Percentiles rank a stretch among this genome's conserved stretches.
These are phyloP conservation scores for Laterallus jamaicensis DNA, from an alignment of 2,113 vertebrate species.

Conservation along the genomic window DNA sequence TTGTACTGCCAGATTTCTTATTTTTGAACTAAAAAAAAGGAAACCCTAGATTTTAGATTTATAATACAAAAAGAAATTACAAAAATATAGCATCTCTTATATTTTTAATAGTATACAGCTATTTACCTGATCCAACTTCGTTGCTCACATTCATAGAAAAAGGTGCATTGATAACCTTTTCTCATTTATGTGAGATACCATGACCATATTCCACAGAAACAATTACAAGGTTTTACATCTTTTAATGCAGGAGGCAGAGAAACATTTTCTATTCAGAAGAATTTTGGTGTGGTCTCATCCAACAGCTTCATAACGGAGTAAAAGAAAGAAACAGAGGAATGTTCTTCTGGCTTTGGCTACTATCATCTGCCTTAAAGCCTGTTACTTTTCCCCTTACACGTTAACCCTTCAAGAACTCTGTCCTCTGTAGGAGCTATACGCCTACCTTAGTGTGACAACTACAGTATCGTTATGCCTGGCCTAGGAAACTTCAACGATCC, in stretches of 20 bases:
- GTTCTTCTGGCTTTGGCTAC: neutral
- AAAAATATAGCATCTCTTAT: neutral
- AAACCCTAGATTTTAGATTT: neutral
- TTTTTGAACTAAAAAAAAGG: slow-evolving; percentile 59
- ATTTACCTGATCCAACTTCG: neutral
- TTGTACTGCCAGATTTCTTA: slow-evolving; percentile 64
- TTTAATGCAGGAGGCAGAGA: neutral
- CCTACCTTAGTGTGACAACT: neutral
- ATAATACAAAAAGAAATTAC: neutral
- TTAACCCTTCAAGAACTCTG: neutral
- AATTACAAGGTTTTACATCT: neutral
- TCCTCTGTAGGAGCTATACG: neutral
- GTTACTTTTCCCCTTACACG: rapidly evolving
- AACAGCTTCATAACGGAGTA: neutral
- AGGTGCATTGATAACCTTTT: neutral
- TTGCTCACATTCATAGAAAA: neutral
- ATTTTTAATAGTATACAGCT: neutral
- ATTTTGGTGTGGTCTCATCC: neutral
- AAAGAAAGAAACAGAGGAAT: neutral
- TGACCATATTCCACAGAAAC: neutral
- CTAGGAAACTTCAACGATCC: neutral
- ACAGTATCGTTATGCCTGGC: neutral
- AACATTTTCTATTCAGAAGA: neutral
- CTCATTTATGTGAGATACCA: neutral
- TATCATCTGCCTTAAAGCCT: neutral